phyloP scores from a whole-genome alignment of 2,888 invertebrate species.

The Parochlus steinenii region DNA sequence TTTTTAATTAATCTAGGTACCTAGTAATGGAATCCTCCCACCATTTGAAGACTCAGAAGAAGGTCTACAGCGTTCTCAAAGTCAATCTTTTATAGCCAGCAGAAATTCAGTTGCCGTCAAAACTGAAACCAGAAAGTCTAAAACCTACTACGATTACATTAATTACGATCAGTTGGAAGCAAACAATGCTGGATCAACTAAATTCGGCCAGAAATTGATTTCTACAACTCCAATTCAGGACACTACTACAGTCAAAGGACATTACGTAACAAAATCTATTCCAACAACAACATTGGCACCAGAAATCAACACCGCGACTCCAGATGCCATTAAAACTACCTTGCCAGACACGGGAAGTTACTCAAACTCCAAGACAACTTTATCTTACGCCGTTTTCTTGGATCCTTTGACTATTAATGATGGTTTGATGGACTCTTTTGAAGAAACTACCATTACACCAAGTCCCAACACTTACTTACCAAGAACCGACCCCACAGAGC shows the following conservation, averaged over 20 bases:
- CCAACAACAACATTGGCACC: constrained; percentile 14
- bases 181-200: constrained; percentile 4
- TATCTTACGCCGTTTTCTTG: constrained; percentile 44
- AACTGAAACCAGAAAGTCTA: constrained; percentile 9
- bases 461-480: constrained; percentile 29
- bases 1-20: constrained; percentile 23
- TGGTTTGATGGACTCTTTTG: constrained; percentile 34
- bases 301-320: constrained; percentile 21
- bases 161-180: constrained; percentile 13
- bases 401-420: constrained; percentile 60
- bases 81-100: constrained; percentile 48
- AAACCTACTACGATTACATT: constrained; percentile 13
- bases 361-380: constrained; percentile 23
- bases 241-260: constrained; percentile 13
- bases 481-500: constrained; percentile 16
- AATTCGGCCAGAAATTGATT: constrained; percentile 7
- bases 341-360: constrained; percentile 16
- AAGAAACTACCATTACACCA: constrained; percentile 19
- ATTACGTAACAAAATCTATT: constrained; percentile 14
- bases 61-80: constrained; percentile 49
- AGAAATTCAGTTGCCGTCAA: constrained; percentile 27
- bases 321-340: constrained; percentile 21
- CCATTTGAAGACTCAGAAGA: constrained; percentile 38
- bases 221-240: constrained; percentile 6
- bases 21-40: constrained; percentile 29